Evolutionary conservation across 2,888 invertebrate species (phyloP), one percentile per base, ranked within the genome.

Genomic region (Bombylius major): DNA sequence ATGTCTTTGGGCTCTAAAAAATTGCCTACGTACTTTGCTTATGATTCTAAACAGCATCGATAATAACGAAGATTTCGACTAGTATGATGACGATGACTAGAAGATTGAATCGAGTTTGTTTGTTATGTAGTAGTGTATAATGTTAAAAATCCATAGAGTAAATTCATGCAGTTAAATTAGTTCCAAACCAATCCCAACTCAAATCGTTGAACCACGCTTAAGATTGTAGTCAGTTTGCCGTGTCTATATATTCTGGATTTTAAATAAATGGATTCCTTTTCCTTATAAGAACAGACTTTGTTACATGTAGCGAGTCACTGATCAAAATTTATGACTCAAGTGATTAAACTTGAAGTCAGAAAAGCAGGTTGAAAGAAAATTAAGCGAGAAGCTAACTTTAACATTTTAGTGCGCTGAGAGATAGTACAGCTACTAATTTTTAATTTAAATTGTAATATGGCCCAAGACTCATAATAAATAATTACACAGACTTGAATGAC

Each of bases 171-270:
- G 23, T 23, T 23, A 23, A 23, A 23, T 23, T 23, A 23, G 23
- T 23, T 23, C 23, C 23, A 23, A 23, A 23, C 23, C 23, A 23
- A 23, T 23, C 23, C 23, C 23, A 23, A 23, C 2, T 23, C 23
- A 23, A 23, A 23, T 23, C 23, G 23, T 23, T 23, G 23, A 23
- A 23, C 23, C 23, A 23, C 23, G 23, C 23, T 23, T 23, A 42
- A 42, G 12, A 42, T 42, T 42, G 39, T 42, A 42, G 11, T 5
- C 45, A 6, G 6, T 62, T 59, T 61, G 62, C 62, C 63, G 62
- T 64, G 64, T 64, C 62, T 63, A 63, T 64, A 62, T 63, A 62
- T 61, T n/a, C n/a, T n/a, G n/a, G 64, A 64, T 64, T 64, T n/a
- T n/a, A n/a, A n/a, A 64, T 64, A 63, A 64, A 64, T 64, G 63